Percentiles rank a stretch among this genome's conserved stretches.
These are phyloP conservation scores for Iselma pallidipennis DNA, from an alignment of 2,888 invertebrate genomes.

Conservation along the genomic window DNA sequence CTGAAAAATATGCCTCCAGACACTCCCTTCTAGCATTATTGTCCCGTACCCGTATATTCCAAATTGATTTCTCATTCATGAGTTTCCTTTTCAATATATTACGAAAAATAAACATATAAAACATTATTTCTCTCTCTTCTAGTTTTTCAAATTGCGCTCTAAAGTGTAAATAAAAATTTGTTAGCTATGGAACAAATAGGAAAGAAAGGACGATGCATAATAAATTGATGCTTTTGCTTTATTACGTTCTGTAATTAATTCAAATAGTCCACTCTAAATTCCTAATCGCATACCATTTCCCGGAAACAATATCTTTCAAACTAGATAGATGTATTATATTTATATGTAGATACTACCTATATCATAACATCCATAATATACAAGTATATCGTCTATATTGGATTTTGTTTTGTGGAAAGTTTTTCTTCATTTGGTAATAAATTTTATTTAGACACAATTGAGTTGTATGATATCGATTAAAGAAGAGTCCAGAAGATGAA, in stretches of 20 bases:
- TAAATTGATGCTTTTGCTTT: background rate
- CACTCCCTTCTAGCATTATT: too few relatives aligned
- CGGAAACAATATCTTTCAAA: background rate
- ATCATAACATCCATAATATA: too few relatives aligned
- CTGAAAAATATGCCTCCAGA: too few relatives aligned
- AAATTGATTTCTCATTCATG: too few relatives aligned
- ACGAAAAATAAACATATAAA: too few relatives aligned
- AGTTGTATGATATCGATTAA: constrained; percentile 21
- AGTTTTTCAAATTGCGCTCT: too few relatives aligned
- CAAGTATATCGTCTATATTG: background rate
- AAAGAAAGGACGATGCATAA: background rate
- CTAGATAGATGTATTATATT: background rate
- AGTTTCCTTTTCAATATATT: too few relatives aligned
- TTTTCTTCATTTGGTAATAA: constrained; percentile 9
- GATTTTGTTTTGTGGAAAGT: constrained; percentile 2
- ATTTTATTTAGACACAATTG: constrained; percentile 24
- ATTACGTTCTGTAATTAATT: background rate
- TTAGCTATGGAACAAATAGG: background rate
- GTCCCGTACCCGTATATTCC: too few relatives aligned
- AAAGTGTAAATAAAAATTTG: too few relatives aligned
- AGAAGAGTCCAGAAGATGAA: constrained; percentile 14
- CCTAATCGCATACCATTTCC: background rate
- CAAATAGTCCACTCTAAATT: background rate
- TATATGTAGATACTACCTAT: too few relatives aligned
- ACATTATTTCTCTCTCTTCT: too few relatives aligned